Conservation (phyloP, 2,888 invertebrate species). For the Sussaba pulchella region DNA sequence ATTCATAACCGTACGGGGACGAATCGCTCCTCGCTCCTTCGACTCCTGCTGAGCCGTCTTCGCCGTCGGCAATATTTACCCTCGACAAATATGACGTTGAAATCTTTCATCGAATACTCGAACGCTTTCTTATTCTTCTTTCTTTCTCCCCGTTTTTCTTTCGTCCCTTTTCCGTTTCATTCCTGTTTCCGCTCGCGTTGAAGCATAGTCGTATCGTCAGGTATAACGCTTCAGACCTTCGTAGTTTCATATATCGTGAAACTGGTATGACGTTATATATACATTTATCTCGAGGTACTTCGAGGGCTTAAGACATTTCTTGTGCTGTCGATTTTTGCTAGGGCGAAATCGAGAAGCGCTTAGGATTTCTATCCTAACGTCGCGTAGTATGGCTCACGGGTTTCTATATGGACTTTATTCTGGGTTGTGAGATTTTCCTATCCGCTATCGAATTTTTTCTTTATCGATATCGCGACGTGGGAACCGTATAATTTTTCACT, state of each 20-base stretch:
- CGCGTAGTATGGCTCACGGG: no score
- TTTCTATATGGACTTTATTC: no score
- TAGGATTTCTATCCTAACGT: conserved; percentile 39
- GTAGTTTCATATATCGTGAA: background rate
- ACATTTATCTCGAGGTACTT: conserved; percentile 27
- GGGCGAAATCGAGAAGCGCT: conserved; percentile 59
- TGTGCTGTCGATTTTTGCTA: conserved; percentile 69
- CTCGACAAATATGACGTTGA: conserved; percentile 72
- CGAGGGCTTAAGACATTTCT: conserved; percentile 56
- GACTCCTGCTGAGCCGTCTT: conserved; percentile 37
- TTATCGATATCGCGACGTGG: no score
- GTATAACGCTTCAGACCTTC: background rate
- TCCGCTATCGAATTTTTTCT: no score
- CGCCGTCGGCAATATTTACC: conserved; percentile 74
- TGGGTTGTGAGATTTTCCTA: no score
- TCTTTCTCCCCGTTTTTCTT: conserved; percentile 58
- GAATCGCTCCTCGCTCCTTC: conserved; percentile 45
- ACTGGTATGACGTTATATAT: conserved; percentile 25
- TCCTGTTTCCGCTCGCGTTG: conserved; percentile 27
- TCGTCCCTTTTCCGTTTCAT: conserved; percentile 44
- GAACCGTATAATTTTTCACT: no score
- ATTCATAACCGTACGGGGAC: conserved; percentile 73
- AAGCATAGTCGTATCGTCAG: conserved; percentile 7
- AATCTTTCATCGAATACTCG: conserved; percentile 73
- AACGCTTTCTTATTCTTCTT: conserved; percentile 55